These are phyloP conservation scores for Caligus rogercresseyi DNA, from an alignment of 1,140 invertebrate species.

Conservation along the genomic window DNA sequence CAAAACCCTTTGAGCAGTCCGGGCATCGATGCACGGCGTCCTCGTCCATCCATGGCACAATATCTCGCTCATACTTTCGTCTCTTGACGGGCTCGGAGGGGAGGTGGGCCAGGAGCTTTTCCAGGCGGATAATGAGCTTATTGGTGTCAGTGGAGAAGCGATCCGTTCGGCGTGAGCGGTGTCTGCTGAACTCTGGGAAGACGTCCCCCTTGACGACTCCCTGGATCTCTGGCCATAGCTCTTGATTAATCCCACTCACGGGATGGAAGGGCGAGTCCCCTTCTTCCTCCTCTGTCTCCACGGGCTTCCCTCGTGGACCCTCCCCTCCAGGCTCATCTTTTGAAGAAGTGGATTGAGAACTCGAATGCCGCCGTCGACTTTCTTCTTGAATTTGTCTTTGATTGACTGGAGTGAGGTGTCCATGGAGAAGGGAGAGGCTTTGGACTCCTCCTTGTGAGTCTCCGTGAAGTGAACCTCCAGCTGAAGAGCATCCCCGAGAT, in stretches of 20 bases:
- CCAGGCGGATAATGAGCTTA: conserved; percentile 77
- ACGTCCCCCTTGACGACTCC: not conserved
- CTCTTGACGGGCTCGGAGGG: conserved; percentile 58
- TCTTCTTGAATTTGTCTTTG: conserved; percentile 13
- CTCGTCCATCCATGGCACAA: conserved; percentile 86
- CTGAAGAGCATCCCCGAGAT: conserved; percentile 19
- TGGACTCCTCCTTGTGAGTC: conserved; percentile 10
- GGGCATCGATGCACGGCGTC: conserved; percentile 72
- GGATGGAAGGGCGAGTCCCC: not conserved
- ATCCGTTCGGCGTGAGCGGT: not conserved
- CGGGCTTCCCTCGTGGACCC: not conserved
- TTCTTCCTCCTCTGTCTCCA: not conserved
- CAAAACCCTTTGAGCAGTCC: conserved; percentile 70
- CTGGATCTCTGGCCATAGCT: not conserved
- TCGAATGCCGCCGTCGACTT: conserved; percentile 1
- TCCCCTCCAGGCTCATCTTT: not conserved
- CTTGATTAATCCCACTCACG: not conserved
- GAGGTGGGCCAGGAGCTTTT: conserved; percentile 68
- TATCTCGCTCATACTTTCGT: conserved; percentile 52
- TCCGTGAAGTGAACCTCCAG: conserved; percentile 18
- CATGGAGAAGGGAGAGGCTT: not conserved
- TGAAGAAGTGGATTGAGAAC: not conserved
- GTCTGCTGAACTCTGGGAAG: not conserved
- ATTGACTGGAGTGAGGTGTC: not conserved
- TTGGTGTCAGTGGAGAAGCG: conserved; percentile 43